Evolutionary conservation across 2,888 invertebrate species (phyloP), one percentile per base, ranked within the genome.

Genomic region (Drosophila percnosoma): DNA sequence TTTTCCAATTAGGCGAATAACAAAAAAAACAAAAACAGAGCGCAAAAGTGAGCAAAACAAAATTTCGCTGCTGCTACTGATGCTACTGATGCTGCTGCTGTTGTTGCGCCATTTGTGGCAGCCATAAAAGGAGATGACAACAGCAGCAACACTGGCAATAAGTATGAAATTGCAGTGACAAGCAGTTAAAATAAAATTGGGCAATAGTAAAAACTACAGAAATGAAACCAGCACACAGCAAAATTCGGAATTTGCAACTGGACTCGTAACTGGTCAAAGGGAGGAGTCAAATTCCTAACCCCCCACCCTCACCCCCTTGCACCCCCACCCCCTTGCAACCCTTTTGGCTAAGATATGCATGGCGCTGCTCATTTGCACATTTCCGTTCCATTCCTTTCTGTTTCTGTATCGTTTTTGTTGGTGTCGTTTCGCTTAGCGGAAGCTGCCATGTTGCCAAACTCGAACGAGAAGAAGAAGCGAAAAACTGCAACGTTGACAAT

Each of bases 391-490:
- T 77, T 71, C 42, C 65, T 55, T 74, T 70, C 61, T 59, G 68
- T 75, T 78, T 68, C 65, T 59, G 60, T 72, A 72, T 73, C 69
- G 65, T 61, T 61, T 48, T 62, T 66, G 59, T 69, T 65, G 64
- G 77, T 68, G 65, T 69, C 80, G 77, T 66, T 73, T 77, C 76
- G 68, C 63, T 78, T 66, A 77, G 73, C 89, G 87, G 87, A 87
- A 87, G 89, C 75, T 80, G 82, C 84, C 77, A 82, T 89, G 82
- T 77, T 89, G 83, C 86, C 88, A 90, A 87, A 90, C 90, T 85
- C 31, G 67, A 77, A 63, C 51, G 48, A 51, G 33, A 60, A 54
- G 57, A 15, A n/a, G 18, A 27, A 24, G 24, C 18, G 34, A 38
- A 36, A 78, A 82, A 86, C 73, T 86, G 86, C 85, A 73, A 33